Evolutionary conservation across 2,888 invertebrate species (phyloP).

Genomic region (Platycheirus albimanus): DNA sequence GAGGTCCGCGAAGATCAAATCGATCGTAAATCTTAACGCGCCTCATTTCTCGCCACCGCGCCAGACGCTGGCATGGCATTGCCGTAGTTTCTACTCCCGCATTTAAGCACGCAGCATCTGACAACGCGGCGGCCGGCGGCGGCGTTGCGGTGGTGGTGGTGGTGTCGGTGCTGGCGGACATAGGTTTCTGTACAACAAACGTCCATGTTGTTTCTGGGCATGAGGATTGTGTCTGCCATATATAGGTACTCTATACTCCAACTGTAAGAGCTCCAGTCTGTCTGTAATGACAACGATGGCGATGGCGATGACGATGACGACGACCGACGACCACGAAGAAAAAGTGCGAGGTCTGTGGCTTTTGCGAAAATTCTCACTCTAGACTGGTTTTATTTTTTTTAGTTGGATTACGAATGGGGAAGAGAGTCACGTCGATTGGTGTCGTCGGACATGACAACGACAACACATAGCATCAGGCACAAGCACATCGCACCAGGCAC

Average conservation of each 20-base stretch:
- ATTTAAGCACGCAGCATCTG: constrained; percentile 64
- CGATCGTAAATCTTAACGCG: constrained; percentile 70
- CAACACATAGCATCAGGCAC: constrained; percentile 49
- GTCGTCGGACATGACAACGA: constrained; percentile 74
- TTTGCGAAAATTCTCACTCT: constrained; percentile 35
- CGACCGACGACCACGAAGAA: too few species aligned
- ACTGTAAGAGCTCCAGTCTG: constrained; percentile 65
- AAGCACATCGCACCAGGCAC: constrained; percentile 23
- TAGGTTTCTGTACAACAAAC: constrained; percentile 9
- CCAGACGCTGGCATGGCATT: too few species aligned
- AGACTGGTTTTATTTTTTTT: constrained; percentile 25
- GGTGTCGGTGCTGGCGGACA: constrained; percentile 9
- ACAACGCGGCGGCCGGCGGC: too few species aligned
- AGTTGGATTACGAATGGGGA: constrained; percentile 13
- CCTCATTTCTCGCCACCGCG: constrained; percentile 61
- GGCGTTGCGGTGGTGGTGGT: too few species aligned
- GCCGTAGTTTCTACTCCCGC: constrained; percentile 66
- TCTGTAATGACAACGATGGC: constrained; percentile 65
- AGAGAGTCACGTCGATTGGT: constrained; percentile 71
- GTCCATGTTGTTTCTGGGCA: constrained; percentile 1
- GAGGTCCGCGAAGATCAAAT: constrained; percentile 73
- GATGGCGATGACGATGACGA: too few species aligned
- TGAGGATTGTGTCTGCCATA: too few species aligned
- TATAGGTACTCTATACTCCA: background rate
- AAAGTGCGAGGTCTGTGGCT: constrained; percentile 26